phyloP scores from a whole-genome alignment of 2,113 vertebrate genomes.

The Pelodiscus sinensis region DNA sequence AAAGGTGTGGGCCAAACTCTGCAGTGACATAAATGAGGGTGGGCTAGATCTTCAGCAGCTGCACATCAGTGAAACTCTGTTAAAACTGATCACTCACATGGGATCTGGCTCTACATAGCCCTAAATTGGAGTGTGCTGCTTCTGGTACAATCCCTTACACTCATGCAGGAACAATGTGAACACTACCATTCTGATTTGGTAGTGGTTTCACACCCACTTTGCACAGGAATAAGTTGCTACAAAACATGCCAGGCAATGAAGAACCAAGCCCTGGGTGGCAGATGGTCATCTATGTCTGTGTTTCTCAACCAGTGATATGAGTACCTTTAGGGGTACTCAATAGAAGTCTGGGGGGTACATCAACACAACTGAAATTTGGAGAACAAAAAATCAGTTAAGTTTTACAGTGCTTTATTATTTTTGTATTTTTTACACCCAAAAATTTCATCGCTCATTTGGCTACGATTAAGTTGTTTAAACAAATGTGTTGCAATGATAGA shows the following conservation, averaged over 20 bases:
- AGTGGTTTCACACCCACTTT: not conserved
- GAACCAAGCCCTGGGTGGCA: not conserved
- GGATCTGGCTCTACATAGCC: not conserved
- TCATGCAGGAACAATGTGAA: not conserved
- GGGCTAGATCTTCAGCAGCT: not conserved
- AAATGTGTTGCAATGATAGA: no score
- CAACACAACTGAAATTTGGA: no score
- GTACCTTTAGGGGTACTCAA: no score
- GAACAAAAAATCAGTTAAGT: no score
- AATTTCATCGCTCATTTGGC: no score
- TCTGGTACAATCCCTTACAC: not conserved
- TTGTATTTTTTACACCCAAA: no score
- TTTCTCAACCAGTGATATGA: no score
- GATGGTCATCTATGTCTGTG: not conserved
- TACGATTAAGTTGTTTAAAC: no score
- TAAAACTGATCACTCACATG: not conserved
- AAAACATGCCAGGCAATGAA: not conserved
- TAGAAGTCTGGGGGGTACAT: no score
- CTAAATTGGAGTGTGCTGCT: not conserved
- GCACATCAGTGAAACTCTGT: not conserved
- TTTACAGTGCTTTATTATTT: no score
- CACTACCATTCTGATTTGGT: not conserved
- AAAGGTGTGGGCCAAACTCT: not conserved
- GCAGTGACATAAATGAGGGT: not conserved
- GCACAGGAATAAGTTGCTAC: not conserved